Conservation (phyloP, 1,140 invertebrate species). For the Helicoverpa zea region DNA sequence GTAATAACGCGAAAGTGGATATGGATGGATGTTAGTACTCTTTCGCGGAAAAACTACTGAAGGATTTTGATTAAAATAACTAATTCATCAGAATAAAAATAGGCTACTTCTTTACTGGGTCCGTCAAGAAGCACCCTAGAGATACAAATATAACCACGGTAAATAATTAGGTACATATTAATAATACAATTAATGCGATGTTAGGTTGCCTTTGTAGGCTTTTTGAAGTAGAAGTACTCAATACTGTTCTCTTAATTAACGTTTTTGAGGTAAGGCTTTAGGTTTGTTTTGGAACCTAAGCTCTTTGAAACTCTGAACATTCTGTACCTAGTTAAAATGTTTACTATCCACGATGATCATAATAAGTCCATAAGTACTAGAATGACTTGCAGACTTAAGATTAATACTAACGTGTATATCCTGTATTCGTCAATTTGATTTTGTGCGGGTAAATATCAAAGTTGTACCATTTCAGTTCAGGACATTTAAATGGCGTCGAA, state of each 20-base stretch:
- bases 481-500: conserved; percentile 79
- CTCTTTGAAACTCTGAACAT: neutral
- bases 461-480: conserved; percentile 86
- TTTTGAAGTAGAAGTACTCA: neutral
- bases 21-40: no score
- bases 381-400: no score
- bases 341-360: neutral
- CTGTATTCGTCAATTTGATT: conserved; percentile 88
- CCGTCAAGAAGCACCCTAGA: no score
- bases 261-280: neutral
- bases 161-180: neutral
- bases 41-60: no score
- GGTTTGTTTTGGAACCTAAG: neutral
- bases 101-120: no score
- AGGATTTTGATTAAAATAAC: no score
- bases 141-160: no score
- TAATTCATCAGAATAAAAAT: no score
- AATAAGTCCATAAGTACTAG: no score
- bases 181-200: neutral
- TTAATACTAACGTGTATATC: conserved; percentile 84
- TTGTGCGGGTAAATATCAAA: conserved; percentile 87
- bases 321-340: neutral
- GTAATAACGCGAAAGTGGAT: no score
- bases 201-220: neutral
- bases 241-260: neutral